These are phyloP conservation scores for Scyliorhinus canicula DNA, from an alignment of 2,797 vertebrate species.

Conservation along the genomic window DNA sequence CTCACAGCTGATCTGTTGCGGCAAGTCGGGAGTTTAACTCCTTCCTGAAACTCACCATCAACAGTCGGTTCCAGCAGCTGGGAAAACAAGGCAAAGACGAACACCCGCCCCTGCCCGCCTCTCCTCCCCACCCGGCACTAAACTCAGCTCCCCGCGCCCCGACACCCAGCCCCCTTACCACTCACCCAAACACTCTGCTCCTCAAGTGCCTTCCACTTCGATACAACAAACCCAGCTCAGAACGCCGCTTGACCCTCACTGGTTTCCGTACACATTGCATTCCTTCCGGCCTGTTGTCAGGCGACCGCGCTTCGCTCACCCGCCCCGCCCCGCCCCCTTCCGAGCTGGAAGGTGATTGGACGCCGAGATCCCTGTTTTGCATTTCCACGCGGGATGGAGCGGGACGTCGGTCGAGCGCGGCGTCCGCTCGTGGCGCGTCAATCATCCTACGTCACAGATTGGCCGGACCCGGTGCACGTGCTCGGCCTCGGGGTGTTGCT, in stretches of 20 bases:
- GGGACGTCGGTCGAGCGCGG: no score
- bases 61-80: background rate
- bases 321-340: background rate
- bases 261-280: conserved; percentile 36
- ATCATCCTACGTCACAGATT: background rate
- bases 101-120: background rate
- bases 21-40: conserved; percentile 36
- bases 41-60: conserved; percentile 26
- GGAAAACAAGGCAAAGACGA: background rate
- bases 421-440: background rate
- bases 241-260: background rate
- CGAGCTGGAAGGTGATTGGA: background rate
- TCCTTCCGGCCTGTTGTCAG: conserved; percentile 39
- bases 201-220: background rate
- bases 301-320: conserved; percentile 3
- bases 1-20: conserved; percentile 37
- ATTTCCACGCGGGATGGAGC: background rate
- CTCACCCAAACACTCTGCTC: background rate
- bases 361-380: background rate
- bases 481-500: background rate
- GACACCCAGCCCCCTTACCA: background rate
- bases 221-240: background rate
- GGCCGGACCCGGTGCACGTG: background rate
- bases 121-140: background rate
- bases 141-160: background rate